These are phyloP conservation scores for Clanis bilineata DNA, from an alignment of 2,888 invertebrate species.

Conservation along the genomic window DNA sequence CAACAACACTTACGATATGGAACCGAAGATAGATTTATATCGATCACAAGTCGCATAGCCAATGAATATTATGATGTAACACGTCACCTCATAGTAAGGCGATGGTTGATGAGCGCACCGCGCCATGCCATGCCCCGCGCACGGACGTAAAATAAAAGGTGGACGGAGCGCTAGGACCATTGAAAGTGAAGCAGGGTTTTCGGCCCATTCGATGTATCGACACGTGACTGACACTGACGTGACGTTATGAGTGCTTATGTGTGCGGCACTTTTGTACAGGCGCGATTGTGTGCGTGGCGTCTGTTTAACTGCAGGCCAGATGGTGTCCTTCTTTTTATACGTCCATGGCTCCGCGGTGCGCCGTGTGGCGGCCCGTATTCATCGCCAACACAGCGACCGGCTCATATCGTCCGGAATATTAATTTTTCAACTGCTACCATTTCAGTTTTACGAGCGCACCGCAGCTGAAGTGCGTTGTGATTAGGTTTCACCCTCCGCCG, in stretches of 20 bases:
- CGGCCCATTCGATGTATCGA: too few relatives aligned
- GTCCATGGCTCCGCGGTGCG: too few relatives aligned
- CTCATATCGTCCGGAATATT: slow-evolving; percentile 11
- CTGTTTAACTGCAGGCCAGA: too few relatives aligned
- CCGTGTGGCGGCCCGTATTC: slow-evolving; percentile 1
- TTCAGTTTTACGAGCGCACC: slow-evolving; percentile 13
- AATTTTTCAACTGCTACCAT: slow-evolving; percentile 2
- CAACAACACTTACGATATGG: slow-evolving; percentile 47
- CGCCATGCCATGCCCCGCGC: background rate
- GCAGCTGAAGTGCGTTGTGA: slow-evolving; percentile 23
- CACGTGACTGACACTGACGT: too few relatives aligned
- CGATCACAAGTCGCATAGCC: slow-evolving; percentile 50
- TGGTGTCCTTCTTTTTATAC: too few relatives aligned
- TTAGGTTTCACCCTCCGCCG: slow-evolving; percentile 27
- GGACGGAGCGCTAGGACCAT: too few relatives aligned
- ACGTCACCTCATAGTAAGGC: slow-evolving; percentile 10
- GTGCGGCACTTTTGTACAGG: too few relatives aligned
- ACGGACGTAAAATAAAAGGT: too few relatives aligned
- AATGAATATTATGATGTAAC: slow-evolving; percentile 31
- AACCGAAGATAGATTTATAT: slow-evolving; percentile 54
- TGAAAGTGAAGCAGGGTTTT: too few relatives aligned
- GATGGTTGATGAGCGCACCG: slow-evolving; percentile 1
- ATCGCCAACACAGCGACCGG: background rate
- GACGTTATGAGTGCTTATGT: too few relatives aligned
- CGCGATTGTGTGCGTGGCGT: too few relatives aligned